A percentile compares a stretch with the other conserved stretches of the same genome.
These are phyloP conservation scores for Conus canariensis DNA, from an alignment of 2,888 invertebrate species.

Conservation along the genomic window DNA sequence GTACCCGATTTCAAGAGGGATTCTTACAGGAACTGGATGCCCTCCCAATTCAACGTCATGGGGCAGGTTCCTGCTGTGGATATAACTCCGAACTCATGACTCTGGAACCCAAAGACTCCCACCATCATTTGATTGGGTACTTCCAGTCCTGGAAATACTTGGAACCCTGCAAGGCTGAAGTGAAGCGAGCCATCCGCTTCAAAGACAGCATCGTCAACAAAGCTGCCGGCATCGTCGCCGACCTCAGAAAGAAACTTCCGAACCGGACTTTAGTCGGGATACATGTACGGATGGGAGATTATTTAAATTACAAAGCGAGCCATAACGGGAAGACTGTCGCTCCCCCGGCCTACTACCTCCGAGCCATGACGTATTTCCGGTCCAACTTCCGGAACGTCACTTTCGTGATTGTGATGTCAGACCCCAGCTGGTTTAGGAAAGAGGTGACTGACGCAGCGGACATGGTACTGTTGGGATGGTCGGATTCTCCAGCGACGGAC, in stretches of 20 bases:
- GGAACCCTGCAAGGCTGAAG: constrained; percentile 4
- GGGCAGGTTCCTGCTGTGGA: not conserved
- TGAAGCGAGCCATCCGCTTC: not conserved
- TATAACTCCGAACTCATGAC: not conserved
- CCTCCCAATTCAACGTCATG: not conserved
- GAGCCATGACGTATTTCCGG: constrained; percentile 36
- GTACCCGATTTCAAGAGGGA: not conserved
- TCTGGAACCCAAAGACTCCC: not conserved
- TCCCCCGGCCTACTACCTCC: constrained; percentile 10
- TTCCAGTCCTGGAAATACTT: constrained; percentile 42
- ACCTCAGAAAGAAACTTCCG: not conserved
- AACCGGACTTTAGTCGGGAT: not conserved
- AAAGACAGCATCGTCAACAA: not conserved
- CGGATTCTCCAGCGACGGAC: constrained; percentile 7
- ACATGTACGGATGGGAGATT: constrained; percentile 35
- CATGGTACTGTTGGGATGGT: not conserved
- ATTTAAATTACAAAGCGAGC: not conserved
- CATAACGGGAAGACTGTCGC: not conserved
- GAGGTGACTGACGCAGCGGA: not conserved
- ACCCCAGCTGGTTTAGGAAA: not conserved
- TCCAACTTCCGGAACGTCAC: not conserved
- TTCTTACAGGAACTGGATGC: not conserved
- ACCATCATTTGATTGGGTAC: not conserved
- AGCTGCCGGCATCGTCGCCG: not conserved
- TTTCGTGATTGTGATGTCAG: constrained; percentile 21